Conservation (phyloP, 2,113 vertebrate genomes). For the Strix uralensis region DNA sequence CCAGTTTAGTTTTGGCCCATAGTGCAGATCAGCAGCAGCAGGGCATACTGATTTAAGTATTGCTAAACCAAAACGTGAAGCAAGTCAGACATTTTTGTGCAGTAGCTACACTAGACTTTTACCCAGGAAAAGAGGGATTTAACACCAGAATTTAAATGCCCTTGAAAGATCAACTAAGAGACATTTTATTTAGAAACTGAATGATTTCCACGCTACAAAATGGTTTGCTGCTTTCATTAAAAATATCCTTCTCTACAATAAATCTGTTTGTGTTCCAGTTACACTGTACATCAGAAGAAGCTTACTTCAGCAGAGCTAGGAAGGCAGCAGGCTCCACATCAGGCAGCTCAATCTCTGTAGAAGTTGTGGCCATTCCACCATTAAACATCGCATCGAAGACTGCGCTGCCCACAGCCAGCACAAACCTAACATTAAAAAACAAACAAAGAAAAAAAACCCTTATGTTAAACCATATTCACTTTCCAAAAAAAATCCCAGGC, state of each 20-base stretch:
- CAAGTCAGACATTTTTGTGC: not conserved
- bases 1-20: not conserved
- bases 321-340: conserved; percentile 96
- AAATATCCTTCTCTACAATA: not conserved
- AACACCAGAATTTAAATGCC: not conserved
- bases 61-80: not conserved
- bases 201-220: not conserved
- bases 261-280: not conserved
- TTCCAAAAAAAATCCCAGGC: not conserved
- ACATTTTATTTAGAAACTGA: not conserved
- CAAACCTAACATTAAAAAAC: conserved; percentile 79
- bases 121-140: not conserved
- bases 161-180: not conserved
- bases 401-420: conserved; percentile 92
- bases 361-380: conserved; percentile 96
- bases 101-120: not conserved
- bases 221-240: not conserved
- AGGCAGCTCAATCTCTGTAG: conserved; percentile 94
- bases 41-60: not conserved
- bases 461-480: not conserved
- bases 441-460: not conserved
- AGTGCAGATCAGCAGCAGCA: not conserved
- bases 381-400: conserved; percentile 99
- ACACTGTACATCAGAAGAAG: not conserved
- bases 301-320: conserved; percentile 93